These are phyloP conservation scores for Tenthredo mesomela DNA, from an alignment of 2,888 invertebrate genomes.

Conservation along the genomic window DNA sequence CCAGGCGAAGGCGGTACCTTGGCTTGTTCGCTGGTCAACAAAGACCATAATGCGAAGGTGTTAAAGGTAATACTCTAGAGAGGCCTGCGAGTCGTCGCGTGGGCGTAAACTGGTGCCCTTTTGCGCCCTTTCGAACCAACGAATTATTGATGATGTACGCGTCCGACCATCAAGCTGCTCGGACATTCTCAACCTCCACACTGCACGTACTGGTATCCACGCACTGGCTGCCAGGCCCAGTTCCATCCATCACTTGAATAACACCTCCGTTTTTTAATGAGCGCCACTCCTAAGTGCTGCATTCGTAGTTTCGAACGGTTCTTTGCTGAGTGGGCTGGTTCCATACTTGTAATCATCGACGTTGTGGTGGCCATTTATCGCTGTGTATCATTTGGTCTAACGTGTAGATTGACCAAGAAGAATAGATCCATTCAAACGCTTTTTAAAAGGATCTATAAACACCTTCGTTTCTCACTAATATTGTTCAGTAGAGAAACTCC, in stretches of 20 bases:
- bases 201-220: conserved; percentile 67
- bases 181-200: conserved; percentile 62
- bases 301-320: conserved; percentile 17
- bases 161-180: conserved; percentile 55
- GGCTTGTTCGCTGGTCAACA: conserved; percentile 28
- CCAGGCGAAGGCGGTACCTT: conserved; percentile 13
- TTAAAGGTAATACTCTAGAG: conserved; percentile 37
- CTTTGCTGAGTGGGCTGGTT: neutral
- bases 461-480: neutral
- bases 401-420: neutral
- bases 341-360: neutral
- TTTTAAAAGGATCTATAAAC: neutral
- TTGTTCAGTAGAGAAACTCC: neutral
- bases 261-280: conserved; percentile 42
- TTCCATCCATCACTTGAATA: conserved; percentile 57
- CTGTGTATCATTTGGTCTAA: neutral
- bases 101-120: conserved; percentile 42
- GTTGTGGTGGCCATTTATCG: neutral
- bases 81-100: conserved; percentile 19
- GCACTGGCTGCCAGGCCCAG: conserved; percentile 42
- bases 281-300: conserved; percentile 24
- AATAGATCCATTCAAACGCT: neutral
- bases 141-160: conserved; percentile 65
- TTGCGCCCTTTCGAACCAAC: conserved; percentile 36
- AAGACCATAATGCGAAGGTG: conserved; percentile 41